phyloP scores from a whole-genome alignment of 2,797 vertebrate genomes.

The Tragopan temminckii region DNA sequence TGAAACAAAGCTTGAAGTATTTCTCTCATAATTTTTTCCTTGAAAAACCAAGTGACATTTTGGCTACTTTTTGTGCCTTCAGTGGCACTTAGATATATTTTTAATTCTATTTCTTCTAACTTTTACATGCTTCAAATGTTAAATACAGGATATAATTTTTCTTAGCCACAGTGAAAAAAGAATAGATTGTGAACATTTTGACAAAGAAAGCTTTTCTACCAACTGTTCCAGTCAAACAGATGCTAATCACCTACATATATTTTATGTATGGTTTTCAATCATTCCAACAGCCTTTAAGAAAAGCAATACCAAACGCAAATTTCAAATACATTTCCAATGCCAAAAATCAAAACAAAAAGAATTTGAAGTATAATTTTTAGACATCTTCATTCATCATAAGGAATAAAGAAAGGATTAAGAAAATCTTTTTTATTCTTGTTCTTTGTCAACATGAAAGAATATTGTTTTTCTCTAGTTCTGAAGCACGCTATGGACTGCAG shows the following conservation, averaged over 20 bases:
- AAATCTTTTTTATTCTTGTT: background rate
- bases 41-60: background rate
- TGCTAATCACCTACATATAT: constrained; percentile 27
- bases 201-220: background rate
- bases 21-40: background rate
- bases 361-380: background rate
- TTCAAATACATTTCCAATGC: constrained; percentile 2
- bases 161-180: background rate
- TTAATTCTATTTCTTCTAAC: background rate
- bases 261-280: constrained; percentile 34
- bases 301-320: background rate
- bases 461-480: background rate
- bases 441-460: constrained; percentile 12
- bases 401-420: background rate
- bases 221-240: constrained; percentile 28
- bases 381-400: background rate
- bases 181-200: background rate
- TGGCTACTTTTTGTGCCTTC: background rate
- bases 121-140: background rate
- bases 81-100: background rate
- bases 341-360: constrained; percentile 32
- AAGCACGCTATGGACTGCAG: background rate
- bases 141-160: background rate
- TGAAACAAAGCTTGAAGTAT: background rate
- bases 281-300: background rate